phyloP scores from a whole-genome alignment of 1,140 invertebrate species.

The Nomia melanderi region DNA sequence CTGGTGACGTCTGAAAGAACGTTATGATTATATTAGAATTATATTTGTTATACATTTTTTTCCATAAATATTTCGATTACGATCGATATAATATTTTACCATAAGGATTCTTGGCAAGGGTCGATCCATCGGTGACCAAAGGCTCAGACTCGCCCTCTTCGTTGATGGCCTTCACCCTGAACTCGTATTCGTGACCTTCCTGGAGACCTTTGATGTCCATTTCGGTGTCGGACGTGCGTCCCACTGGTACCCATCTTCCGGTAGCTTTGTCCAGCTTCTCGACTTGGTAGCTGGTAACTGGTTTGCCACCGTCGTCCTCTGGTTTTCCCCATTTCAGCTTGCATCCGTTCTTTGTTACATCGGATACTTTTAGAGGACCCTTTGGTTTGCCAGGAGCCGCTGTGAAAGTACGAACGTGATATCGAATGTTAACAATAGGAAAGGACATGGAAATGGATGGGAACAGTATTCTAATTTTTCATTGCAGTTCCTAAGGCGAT shows the following conservation, averaged over 20 bases:
- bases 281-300: conserved; percentile 96
- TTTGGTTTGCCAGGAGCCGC: conserved; percentile 91
- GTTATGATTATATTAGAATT: background rate
- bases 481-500: too few species aligned
- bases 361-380: conserved; percentile 95
- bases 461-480: too few species aligned
- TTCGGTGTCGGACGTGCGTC: conserved; percentile 91
- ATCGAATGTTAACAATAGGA: too few species aligned
- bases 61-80: too few species aligned
- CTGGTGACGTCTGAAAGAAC: conserved; percentile 87
- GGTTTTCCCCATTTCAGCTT: conserved; percentile 98
- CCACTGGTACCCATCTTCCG: conserved; percentile 96
- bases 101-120: conserved; percentile 96
- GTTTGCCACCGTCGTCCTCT: conserved; percentile 98
- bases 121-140: conserved; percentile 91
- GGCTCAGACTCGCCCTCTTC: conserved; percentile 98
- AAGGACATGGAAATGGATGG: too few species aligned
- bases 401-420: conserved; percentile 55
- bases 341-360: conserved; percentile 95
- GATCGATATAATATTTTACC: too few species aligned
- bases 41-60: too few species aligned
- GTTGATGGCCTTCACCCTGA: conserved; percentile 98
- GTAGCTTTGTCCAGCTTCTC: conserved; percentile 97
- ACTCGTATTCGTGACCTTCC: conserved; percentile 97
- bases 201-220: conserved; percentile 95